Percentiles rank a stretch among this genome's conserved stretches.
These are phyloP conservation scores for Agelastica alni DNA, from an alignment of 2,888 invertebrate genomes.

Conservation along the genomic window DNA sequence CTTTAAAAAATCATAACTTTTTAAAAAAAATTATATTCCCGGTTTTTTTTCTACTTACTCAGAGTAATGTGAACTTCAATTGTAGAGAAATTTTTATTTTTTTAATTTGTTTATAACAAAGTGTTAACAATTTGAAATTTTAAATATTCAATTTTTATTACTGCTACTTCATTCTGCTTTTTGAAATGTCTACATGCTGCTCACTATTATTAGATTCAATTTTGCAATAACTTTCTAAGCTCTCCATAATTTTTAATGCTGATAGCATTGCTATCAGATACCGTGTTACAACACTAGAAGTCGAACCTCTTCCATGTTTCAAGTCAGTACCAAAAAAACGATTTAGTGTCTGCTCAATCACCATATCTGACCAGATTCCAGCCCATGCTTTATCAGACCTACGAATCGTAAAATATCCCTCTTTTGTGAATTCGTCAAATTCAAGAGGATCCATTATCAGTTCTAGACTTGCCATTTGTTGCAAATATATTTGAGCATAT, in stretches of 20 bases:
- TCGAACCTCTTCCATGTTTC: background rate
- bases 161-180: background rate
- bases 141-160: too few relatives aligned
- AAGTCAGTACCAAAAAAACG: slow-evolving; percentile 40
- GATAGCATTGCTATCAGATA: background rate
- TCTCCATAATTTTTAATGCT: background rate
- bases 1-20: too few relatives aligned
- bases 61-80: too few relatives aligned
- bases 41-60: too few relatives aligned
- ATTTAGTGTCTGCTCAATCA: slow-evolving; percentile 43
- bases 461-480: slow-evolving; percentile 39
- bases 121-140: too few relatives aligned
- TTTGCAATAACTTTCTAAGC: background rate
- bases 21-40: too few relatives aligned
- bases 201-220: background rate
- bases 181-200: slow-evolving; percentile 7
- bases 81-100: too few relatives aligned
- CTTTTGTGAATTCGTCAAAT: slow-evolving; percentile 38
- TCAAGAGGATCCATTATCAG: slow-evolving; percentile 20
- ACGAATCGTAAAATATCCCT: slow-evolving; percentile 36
- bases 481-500: slow-evolving; percentile 41
- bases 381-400: slow-evolving; percentile 16
- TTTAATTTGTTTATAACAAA: too few relatives aligned
- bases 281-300: background rate
- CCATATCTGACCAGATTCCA: slow-evolving; percentile 39